These are phyloP conservation scores for Linnaemya vulpina DNA, from an alignment of 2,888 invertebrate genomes.

Conservation along the genomic window DNA sequence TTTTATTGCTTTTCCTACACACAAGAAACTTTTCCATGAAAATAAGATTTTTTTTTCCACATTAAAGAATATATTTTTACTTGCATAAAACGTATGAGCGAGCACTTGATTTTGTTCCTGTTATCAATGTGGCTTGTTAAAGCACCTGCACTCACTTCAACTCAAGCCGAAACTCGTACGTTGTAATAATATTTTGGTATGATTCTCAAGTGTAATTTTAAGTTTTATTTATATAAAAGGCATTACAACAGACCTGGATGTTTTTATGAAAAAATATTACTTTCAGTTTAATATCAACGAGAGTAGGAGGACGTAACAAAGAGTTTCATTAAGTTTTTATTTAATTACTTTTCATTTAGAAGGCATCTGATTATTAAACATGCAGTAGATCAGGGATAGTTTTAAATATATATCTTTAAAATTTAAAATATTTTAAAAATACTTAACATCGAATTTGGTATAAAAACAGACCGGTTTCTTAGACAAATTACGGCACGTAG, in stretches of 20 bases:
- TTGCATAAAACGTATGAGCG: slow-evolving; percentile 3
- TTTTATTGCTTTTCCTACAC: not conserved
- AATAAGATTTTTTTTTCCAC: slow-evolving; percentile 11
- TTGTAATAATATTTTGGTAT: slow-evolving; percentile 1
- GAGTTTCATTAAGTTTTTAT: slow-evolving; percentile 25
- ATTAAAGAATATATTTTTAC: slow-evolving; percentile 20
- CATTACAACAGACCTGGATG: not conserved
- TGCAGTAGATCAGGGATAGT: no score
- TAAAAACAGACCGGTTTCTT: no score
- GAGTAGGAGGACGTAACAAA: not conserved
- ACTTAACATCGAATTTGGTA: no score
- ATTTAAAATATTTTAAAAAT: no score
- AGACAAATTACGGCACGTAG: no score
- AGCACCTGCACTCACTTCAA: not conserved
- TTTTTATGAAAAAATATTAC: not conserved
- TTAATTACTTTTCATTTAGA: not conserved
- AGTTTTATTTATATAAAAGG: slow-evolving; percentile 22
- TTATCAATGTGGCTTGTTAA: slow-evolving; percentile 7
- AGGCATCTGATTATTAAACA: not conserved
- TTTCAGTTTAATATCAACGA: not conserved
- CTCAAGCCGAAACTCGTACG: not conserved
- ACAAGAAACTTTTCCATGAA: not conserved
- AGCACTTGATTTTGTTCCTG: slow-evolving; percentile 30
- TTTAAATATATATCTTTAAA: no score
- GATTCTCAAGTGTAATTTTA: slow-evolving; percentile 10